A percentile compares a stretch with the other conserved stretches of the same genome.
These are phyloP conservation scores for Aradus depressus DNA, from an alignment of 2,888 invertebrate species.

Conservation along the genomic window DNA sequence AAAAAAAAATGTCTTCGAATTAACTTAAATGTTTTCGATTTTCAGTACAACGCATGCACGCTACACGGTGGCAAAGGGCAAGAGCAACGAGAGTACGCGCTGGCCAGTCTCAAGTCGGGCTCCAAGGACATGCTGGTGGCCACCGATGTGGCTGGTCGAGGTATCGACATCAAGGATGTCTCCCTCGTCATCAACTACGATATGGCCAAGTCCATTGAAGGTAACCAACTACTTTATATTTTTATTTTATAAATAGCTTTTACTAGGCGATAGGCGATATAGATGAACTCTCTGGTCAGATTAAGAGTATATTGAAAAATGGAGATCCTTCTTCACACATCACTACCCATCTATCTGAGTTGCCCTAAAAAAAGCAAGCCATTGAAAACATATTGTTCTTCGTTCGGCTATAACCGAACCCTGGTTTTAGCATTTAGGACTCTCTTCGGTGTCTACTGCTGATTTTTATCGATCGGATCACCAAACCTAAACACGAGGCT, in stretches of 20 bases:
- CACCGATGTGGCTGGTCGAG: constrained; percentile 98
- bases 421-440: too few species aligned
- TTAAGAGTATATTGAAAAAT: too few species aligned
- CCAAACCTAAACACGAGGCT: too few species aligned
- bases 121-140: constrained; percentile 97
- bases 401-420: too few species aligned
- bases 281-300: too few species aligned
- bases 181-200: constrained; percentile 99
- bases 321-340: too few species aligned
- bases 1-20: neutral
- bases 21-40: constrained; percentile 22
- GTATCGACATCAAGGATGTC: constrained; percentile 99
- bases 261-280: too few species aligned
- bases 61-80: constrained; percentile 99
- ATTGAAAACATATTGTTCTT: too few species aligned
- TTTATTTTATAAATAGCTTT: neutral
- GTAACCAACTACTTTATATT: constrained; percentile 36
- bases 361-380: too few species aligned
- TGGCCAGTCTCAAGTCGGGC: constrained; percentile 91
- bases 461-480: too few species aligned
- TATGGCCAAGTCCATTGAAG: constrained; percentile 98
- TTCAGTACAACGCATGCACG: constrained; percentile 83
- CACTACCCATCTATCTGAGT: too few species aligned
- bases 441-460: too few species aligned
- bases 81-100: constrained; percentile 95